Base-by-base conservation (phyloP, 2,797 vertebrate genomes). In the Neopelma chrysocephalum region DNA sequence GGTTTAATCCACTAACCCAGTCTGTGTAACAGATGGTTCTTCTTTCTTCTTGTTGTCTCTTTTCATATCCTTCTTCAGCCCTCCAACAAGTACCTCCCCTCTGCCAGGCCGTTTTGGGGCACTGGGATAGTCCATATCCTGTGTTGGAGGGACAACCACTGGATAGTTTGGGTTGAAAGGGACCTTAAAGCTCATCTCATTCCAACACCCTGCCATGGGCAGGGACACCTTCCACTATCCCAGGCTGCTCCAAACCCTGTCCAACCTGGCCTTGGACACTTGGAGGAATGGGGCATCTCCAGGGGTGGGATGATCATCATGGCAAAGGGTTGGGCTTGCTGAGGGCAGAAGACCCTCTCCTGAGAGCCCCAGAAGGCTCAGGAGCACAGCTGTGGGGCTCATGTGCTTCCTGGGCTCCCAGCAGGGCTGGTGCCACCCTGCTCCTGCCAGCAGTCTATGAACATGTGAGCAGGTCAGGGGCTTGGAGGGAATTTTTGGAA, bases 81-180 rank as follows among this genome's bases (percentile, higher is more conserved):
- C 15, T 60, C 34, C 66, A 45, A 2, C 4, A 34, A 45, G 38
- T 13, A 7, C 43, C 21, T 69, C 11, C 34, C 17, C 5, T 21
- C 48, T 79, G 43, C 48, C 48, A 58, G 43, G 17, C 47, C 0
- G 0, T 68, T 43, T 15, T 0, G 2, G 36, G 34, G 56, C 3
- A 2, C 50, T 8, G 42, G 50, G 31, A 50, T 68, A 71, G 9
- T 51, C 58, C 6, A 3, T 48, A 0, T 0, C 32, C 14, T 8
- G 20, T 2, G 2, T 10, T 58, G 56, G 29, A 40, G 60, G 15
- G 19, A 75, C 34, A 36, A 3, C 32, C 34, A 11, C 42, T 32
- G 40, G 6, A 5, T 68, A 26, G 7, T 36, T 48, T 15, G 15
- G 12, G 21, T 23, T 68, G 54, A 50, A 54, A 48, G 22, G 31